Evolutionary conservation across 2,797 vertebrate genomes (phyloP).

Genomic region (Mormyrus proboscirostris): DNA sequence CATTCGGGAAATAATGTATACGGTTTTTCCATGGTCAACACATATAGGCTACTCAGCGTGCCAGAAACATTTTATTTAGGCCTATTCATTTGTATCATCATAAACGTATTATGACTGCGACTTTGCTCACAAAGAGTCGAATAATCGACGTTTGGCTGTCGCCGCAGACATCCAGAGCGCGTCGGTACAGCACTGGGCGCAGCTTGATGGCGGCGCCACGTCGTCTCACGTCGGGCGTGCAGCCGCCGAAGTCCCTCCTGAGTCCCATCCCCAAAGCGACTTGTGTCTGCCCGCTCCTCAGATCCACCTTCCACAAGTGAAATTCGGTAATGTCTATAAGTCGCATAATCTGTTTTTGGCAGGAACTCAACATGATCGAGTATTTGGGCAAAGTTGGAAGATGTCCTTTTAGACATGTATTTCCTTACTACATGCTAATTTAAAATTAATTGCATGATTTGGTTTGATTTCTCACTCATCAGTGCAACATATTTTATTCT

Average conservation of each 20-base stretch:
- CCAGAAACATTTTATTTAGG: not conserved
- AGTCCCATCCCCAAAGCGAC: constrained; percentile 7
- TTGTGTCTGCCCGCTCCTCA: not conserved
- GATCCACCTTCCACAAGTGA: constrained; percentile 21
- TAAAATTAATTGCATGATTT: not conserved
- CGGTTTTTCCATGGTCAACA: not conserved
- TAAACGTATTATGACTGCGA: not conserved
- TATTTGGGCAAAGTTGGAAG: not conserved
- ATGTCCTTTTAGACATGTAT: not conserved
- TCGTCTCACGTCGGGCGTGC: not conserved
- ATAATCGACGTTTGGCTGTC: not conserved
- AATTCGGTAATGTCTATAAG: constrained; percentile 24
- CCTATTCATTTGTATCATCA: not conserved
- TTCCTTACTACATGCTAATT: not conserved
- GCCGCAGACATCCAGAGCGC: constrained; percentile 15
- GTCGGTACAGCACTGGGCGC: constrained; percentile 22
- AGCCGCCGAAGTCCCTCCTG: constrained; percentile 6
- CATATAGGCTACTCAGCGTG: not conserved
- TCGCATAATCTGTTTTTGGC: not conserved
- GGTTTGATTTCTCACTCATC: not conserved
- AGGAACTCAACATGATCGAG: not conserved
- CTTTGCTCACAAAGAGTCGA: not conserved
- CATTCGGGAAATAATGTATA: not conserved
- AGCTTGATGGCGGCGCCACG: not conserved
- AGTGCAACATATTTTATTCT: not conserved